Evolutionary conservation across 2,888 invertebrate species (phyloP), one percentile per base, ranked within the genome.

Genomic region (Oxyteleia sp.): DNA sequence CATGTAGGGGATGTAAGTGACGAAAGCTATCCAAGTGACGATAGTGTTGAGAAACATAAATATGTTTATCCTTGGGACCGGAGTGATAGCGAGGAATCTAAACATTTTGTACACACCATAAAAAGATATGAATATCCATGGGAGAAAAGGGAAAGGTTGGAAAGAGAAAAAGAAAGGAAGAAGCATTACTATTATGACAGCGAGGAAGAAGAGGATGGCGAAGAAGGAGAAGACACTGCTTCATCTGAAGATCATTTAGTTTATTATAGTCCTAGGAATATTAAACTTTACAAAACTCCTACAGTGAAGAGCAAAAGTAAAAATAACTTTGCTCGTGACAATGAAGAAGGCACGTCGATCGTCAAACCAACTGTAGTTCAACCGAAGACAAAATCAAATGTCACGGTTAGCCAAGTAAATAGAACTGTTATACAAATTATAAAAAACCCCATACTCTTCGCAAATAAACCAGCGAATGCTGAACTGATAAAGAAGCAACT

Each of bases 51-150:
- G 5, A 87, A 82, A 8, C 83, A 87, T 2, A 87, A 79, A 18
- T 89, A 90, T 53, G 81, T 86, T 3, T 92, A 90, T 53, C 92
- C 92, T 1, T 92, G 92, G 92, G 85, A 91, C 10, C 68, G 69
- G 11, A 41, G 57, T 4, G 89, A 89, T 29, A 86, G 86, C 16
- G 87, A 88, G 0, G 79, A 87, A 64, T 86, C 87, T 7, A 81
- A 71, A 18, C 72, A 84, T 47, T 79, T 75, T 20, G 69, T 75
- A 3, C 82, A 78, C 0, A 26, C 64, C 2, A 71, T 87, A 2
- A 85, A 75, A 5, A 87, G 85, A 13, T 90, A 90, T 63, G 93
- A 92, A 69, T 93, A 88, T 88, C 93, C 93, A 0, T 93, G 93
- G 93, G 93, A 93, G 16, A 92, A 78, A 47, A 87, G 92, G 69